Percentiles rank a stretch among this genome's conserved stretches.
Conservation (phyloP, 2,888 invertebrate species). For the Eupithecia subfuscata region DNA sequence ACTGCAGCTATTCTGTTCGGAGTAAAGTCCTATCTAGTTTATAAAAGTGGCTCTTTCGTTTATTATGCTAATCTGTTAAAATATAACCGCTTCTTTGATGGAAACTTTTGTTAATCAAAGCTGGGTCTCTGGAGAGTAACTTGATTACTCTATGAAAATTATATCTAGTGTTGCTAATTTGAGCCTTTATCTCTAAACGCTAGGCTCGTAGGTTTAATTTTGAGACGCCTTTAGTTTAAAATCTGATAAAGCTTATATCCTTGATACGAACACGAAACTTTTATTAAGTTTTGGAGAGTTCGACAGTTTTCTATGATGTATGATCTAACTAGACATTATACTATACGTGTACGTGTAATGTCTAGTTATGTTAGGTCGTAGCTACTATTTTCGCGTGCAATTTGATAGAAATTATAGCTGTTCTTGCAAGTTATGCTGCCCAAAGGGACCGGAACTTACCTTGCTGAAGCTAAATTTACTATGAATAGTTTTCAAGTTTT, state of each 20-base stretch:
- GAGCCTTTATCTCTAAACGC: neutral
- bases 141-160: constrained; percentile 22
- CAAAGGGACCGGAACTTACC: neutral
- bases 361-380: neutral
- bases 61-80: constrained; percentile 15
- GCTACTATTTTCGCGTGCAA: neutral
- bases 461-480: neutral
- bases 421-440: neutral
- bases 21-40: neutral
- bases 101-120: constrained; percentile 22
- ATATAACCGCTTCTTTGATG: constrained; percentile 18
- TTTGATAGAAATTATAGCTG: neutral
- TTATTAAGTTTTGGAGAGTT: neutral
- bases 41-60: constrained; percentile 9
- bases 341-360: neutral
- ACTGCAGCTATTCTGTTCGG: neutral
- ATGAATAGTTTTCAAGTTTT: no score
- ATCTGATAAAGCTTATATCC: neutral
- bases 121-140: constrained; percentile 12
- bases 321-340: neutral
- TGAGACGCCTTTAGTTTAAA: neutral
- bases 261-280: neutral
- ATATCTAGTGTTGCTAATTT: neutral
- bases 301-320: constrained; percentile 4
- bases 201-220: neutral